Percentiles rank a stretch among this genome's conserved stretches.
Evolutionary conservation across 2,888 invertebrate species (phyloP).

Genomic region (Machimus atricapillus): DNA sequence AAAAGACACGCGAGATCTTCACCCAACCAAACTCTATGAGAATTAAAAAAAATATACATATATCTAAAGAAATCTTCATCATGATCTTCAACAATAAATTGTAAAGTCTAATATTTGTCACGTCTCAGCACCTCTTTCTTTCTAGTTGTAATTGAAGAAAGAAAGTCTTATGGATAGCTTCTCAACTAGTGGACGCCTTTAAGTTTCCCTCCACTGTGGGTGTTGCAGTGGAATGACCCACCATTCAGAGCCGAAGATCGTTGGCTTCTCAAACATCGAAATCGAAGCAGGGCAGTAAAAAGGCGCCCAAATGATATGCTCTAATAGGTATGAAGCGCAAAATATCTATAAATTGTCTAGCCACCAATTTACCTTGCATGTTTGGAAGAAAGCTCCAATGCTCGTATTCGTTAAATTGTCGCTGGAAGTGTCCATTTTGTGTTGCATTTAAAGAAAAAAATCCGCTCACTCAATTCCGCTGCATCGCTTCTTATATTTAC

Average conservation of each 20-base stretch:
- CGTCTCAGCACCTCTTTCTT: not conserved
- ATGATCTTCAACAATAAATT: not conserved
- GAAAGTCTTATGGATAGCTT: not conserved
- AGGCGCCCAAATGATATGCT: conserved; percentile 7
- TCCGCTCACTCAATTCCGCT: not conserved
- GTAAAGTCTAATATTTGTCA: not conserved
- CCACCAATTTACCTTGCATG: conserved; percentile 61
- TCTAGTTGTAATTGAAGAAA: not conserved
- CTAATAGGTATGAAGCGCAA: conserved; percentile 6
- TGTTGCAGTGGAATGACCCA: not conserved
- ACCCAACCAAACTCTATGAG: not conserved
- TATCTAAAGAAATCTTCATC: not conserved
- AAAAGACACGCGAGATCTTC: not conserved
- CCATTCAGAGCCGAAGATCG: not conserved
- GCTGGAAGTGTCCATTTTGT: conserved; percentile 12
- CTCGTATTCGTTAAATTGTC: conserved; percentile 45
- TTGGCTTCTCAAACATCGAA: not conserved
- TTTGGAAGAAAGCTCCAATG: conserved; percentile 63
- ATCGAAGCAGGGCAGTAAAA: not conserved
- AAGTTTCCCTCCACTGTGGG: not conserved
- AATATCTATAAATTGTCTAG: not conserved
- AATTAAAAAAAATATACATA: not conserved
- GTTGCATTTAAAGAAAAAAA: not conserved
- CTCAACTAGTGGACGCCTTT: not conserved
- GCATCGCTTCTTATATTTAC: conserved; percentile 5